Evolutionary conservation across 2,797 vertebrate genomes (phyloP).

Genomic region (Hypotaenidia okinawae): DNA sequence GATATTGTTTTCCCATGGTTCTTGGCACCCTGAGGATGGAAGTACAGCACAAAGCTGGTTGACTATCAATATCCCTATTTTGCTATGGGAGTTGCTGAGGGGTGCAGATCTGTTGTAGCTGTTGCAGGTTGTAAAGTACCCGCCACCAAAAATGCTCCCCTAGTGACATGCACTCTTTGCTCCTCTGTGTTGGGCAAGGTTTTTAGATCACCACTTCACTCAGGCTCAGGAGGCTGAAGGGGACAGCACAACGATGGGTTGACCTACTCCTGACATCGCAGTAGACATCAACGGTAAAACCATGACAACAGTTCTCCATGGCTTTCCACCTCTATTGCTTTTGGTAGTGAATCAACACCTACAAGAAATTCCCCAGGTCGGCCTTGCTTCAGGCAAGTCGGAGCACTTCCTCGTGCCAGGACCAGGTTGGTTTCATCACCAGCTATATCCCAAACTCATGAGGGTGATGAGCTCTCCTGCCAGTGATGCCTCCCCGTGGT

Average conservation of each 20-base stretch:
- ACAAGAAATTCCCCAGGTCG: not conserved
- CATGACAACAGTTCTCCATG: fast-evolving
- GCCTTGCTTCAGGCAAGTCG: not conserved
- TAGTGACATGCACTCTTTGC: not conserved
- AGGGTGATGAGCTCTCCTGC: not conserved
- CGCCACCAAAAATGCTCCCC: not conserved
- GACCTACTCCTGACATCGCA: not conserved
- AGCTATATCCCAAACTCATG: not conserved
- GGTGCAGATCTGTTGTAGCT: fast-evolving
- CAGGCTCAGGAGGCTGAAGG: not conserved
- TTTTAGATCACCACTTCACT: not conserved
- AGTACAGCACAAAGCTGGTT: not conserved
- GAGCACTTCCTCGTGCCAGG: not conserved
- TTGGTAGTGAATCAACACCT: not conserved
- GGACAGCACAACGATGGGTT: not conserved
- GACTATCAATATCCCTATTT: not conserved
- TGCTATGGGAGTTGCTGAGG: not conserved
- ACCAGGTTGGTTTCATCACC: not conserved
- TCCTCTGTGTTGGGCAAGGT: not conserved
- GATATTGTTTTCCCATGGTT: fast-evolving
- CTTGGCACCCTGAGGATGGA: not conserved
- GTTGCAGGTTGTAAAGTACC: not conserved
- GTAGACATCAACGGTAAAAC: not conserved
- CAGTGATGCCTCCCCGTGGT: not conserved
- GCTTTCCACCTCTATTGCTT: not conserved